Evolutionary conservation across 2,888 invertebrate species (phyloP).

Genomic region (Hartigia nigra): DNA sequence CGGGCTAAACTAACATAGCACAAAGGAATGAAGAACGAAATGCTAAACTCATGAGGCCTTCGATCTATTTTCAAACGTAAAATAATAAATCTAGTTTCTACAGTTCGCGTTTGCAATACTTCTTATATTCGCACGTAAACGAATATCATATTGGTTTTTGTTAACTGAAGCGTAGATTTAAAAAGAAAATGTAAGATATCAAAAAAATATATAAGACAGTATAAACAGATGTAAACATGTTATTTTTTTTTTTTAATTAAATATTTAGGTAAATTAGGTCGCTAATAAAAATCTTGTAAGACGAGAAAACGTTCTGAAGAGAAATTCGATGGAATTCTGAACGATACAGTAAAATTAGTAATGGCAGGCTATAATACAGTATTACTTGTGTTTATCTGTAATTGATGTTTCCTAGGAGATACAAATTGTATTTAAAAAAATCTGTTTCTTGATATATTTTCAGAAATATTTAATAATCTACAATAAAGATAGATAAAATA

Average conservation of each 20-base stretch:
- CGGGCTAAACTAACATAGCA: not conserved
- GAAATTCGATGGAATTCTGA: not conserved
- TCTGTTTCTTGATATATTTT: conserved; percentile 12
- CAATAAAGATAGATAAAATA: conserved; percentile 40
- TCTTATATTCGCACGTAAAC: not conserved
- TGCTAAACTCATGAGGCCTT: not conserved
- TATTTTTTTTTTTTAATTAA: no score
- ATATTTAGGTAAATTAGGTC: not conserved
- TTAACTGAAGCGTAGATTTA: no score
- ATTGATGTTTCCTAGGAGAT: not conserved
- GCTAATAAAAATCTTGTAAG: not conserved
- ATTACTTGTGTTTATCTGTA: not conserved
- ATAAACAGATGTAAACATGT: not conserved
- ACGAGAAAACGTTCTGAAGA: not conserved
- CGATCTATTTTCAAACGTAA: not conserved
- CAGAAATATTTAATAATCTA: conserved; percentile 32
- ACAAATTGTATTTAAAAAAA: conserved; percentile 2
- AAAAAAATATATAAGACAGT: not conserved
- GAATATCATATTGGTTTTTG: not conserved
- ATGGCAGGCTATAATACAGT: not conserved
- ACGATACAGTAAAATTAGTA: not conserved
- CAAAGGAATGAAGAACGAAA: not conserved
- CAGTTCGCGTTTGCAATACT: not conserved
- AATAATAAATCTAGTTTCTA: not conserved
- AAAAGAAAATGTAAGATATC: not conserved